Evolutionary conservation across 2,797 vertebrate species (phyloP), one percentile per base, ranked within the genome.

Genomic region (Tragelaphus oryx): DNA sequence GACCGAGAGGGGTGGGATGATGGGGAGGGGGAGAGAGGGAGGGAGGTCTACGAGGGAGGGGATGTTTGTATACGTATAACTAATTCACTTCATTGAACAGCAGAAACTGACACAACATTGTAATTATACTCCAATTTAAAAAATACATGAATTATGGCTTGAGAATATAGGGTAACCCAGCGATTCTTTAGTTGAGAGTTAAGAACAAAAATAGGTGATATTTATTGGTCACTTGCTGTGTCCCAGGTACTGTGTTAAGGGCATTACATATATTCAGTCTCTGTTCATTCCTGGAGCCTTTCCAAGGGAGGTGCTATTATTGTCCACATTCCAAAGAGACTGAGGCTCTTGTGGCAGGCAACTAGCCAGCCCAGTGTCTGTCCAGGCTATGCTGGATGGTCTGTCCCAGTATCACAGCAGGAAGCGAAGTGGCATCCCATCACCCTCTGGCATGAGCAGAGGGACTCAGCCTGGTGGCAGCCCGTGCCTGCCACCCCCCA

Each of bases 401-500:
- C 37, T 79, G 22, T 50, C 60, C 52, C 81, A 41, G 44, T 2
- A 9, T 18, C 1, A 0, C 26, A 59, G 6, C 41, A 10, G 20
- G 33, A 28, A 59, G 26, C 20, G 44, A 14, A 41, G 4, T 4
- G 0, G 20, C 16, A 4, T 3, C 12, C 54, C 44, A 3, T 3
- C 41, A 41, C 41, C 41, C 41, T 41, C 10, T 10, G 0, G 48
- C 2, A 0, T 2, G 1, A 33, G n/a, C 9, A 4, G 46, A 68
- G 12, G 60, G 44, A 30, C 26, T 13, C 16, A 41, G 6, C 22
- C 30, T 3, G 9, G 12, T 2, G 2, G 41, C 57, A 4, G 1
- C 55, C 30, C 0, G 0, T 4, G 11, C 28, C 4, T 30, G 1
- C 7, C 14, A 13, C 20, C n/a, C 20, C n/a, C 0, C 4, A 0